Base-by-base conservation (phyloP, 2,888 invertebrate genomes). In the Chydorus sphaericus region DNA sequence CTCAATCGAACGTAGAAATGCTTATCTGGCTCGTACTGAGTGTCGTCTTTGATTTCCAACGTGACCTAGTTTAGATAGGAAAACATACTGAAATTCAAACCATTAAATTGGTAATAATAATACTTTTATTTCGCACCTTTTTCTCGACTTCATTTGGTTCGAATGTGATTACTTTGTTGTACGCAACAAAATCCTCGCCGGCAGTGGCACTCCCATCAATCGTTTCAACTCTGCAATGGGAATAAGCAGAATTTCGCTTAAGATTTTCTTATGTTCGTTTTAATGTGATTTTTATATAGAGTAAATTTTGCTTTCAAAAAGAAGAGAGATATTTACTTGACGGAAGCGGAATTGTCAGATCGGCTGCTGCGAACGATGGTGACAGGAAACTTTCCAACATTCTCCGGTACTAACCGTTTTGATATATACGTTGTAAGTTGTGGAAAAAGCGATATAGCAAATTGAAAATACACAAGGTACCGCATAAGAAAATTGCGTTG, bases 21-120 rank as follows among this genome's bases (percentile, higher is more conserved):
- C 65, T 78, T 77, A 63, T 77, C 76, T 0, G 77, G 76, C 65
- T 78, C 76, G 77, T 77, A 79, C 59, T 75, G 73, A 58, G 74
- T 73, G 61, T 77, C 77, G 57, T 76, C 73, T 8, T 77, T 67
- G 57, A 78, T 73, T 59, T 73, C 72, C 2, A 78, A 68, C 29
- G 66, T 66, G 11, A 76, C 62, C 68, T 68, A 30, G 2, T 7
- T 16, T 10, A 56, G n/a, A 7, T 48, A 55, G 28, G 37, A 20
- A n/a, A 14, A 33, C 20, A 31, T 30, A 29, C 18, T n/a, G n/a
- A n/a, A n/a, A n/a, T n/a, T n/a, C n/a, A n/a, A n/a, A n/a, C n/a
- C n/a, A n/a, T n/a, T n/a, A n/a, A n/a, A n/a, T n/a, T n/a, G n/a
- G n/a, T n/a, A n/a, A n/a, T n/a, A n/a, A n/a, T n/a, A n/a, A n/a